These are phyloP conservation scores for Stenopsyche tienmushanensis DNA, from an alignment of 1,140 invertebrate genomes.

Conservation along the genomic window DNA sequence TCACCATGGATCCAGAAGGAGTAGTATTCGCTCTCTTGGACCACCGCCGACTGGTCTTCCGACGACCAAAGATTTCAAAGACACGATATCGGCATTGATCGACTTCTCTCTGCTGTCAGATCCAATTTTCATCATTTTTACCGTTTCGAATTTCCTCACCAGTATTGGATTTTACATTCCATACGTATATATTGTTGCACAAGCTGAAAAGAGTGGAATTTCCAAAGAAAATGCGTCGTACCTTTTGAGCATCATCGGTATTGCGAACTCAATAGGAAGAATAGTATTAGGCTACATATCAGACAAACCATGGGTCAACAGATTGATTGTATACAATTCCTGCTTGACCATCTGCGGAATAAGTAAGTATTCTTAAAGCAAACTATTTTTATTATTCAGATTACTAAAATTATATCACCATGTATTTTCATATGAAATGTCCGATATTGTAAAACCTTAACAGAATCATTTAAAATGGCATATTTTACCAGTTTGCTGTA, in stretches of 20 bases:
- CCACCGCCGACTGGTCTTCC: conserved; percentile 58
- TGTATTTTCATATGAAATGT: no score
- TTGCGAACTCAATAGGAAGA: conserved; percentile 84
- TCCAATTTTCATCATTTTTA: conserved; percentile 87
- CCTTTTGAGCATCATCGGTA: conserved; percentile 78
- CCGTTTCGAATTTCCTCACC: conserved; percentile 91
- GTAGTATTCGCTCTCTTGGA: conserved; percentile 43
- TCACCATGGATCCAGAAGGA: conserved; percentile 38
- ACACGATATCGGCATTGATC: conserved; percentile 79
- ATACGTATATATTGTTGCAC: conserved; percentile 78
- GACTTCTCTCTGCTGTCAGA: conserved; percentile 82
- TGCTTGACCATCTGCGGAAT: conserved; percentile 82
- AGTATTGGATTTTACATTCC: conserved; percentile 96
- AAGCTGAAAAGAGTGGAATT: conserved; percentile 63
- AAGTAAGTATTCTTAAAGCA: conserved; percentile 61
- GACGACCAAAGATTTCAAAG: conserved; percentile 60
- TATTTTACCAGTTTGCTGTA: no score
- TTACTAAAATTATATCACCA: no score
- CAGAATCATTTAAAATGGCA: conserved; percentile 23
- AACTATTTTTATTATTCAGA: no score
- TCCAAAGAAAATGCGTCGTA: conserved; percentile 60
- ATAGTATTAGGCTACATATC: conserved; percentile 82
- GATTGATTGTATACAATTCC: conserved; percentile 84
- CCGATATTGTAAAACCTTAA: no score
- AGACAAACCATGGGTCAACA: conserved; percentile 86